Evolutionary conservation across 1,140 invertebrate genomes (phyloP).

Genomic region (Cherax destructor): DNA sequence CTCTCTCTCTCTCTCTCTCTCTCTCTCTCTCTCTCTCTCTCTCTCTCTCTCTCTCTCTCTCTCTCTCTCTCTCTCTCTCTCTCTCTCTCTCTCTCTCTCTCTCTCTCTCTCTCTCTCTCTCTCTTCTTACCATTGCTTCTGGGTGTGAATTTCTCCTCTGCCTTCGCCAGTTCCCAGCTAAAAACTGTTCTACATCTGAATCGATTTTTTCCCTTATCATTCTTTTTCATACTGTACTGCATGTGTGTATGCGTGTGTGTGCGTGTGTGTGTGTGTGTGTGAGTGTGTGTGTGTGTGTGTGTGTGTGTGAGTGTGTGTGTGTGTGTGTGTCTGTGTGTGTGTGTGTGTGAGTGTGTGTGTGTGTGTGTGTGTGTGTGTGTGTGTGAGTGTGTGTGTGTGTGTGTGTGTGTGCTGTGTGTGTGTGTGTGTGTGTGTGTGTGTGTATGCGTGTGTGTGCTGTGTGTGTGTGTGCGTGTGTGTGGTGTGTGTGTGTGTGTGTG

Average conservation of each 20-base stretch:
- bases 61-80: neutral
- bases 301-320: neutral
- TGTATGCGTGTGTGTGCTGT: no score
- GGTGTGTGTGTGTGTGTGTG: no score
- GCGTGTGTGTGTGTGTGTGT: neutral
- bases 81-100: conserved; percentile 22
- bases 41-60: neutral
- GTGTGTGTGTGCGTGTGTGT: no score
- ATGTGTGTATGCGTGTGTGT: neutral
- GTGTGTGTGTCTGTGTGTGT: no score
- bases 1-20: conserved; percentile 14
- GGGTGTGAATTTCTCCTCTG: neutral
- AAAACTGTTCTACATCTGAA: neutral
- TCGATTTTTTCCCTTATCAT: neutral
- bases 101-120: neutral
- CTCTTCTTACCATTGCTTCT: neutral
- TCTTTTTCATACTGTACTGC: neutral
- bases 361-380: no score
- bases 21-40: conserved; percentile 14
- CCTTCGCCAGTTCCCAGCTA: neutral
- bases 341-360: no score
- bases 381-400: no score
- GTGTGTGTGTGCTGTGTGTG: no score
- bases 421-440: no score
- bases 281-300: neutral